Conservation (phyloP, 2,888 invertebrate genomes). For the Vanessa cardui region DNA sequence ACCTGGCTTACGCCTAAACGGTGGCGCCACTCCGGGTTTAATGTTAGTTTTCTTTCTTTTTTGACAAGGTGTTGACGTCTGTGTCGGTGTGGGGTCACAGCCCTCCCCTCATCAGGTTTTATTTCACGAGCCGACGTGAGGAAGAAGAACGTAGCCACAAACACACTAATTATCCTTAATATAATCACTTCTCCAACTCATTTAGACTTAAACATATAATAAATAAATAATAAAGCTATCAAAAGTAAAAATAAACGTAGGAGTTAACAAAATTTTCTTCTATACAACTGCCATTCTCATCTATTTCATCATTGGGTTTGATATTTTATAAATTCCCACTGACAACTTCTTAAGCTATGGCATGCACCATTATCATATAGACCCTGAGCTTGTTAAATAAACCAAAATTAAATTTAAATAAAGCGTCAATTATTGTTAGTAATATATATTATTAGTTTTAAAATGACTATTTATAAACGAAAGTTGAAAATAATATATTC, state of each 20-base stretch:
- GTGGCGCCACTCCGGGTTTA: too few relatives aligned
- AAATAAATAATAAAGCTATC: constrained; percentile 45
- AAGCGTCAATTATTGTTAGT: too few relatives aligned
- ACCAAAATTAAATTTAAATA: constrained; percentile 42
- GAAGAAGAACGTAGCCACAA: too few relatives aligned
- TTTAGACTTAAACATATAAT: constrained; percentile 31
- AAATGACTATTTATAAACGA: too few relatives aligned
- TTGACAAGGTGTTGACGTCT: too few relatives aligned
- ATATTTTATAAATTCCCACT: constrained; percentile 27
- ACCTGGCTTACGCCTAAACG: too few relatives aligned
- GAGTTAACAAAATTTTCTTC: constrained; percentile 35
- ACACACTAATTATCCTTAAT: background rate
- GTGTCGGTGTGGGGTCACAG: too few relatives aligned
- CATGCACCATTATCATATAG: constrained; percentile 64
- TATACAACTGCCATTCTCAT: constrained; percentile 22
- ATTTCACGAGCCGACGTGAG: too few relatives aligned
- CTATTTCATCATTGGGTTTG: constrained; percentile 2
- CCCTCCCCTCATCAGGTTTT: too few relatives aligned
- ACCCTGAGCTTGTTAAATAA: constrained; percentile 65
- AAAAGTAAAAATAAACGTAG: constrained; percentile 37
- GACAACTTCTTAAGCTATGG: constrained; percentile 65
- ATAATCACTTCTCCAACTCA: constrained; percentile 38
- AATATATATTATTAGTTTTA: too few relatives aligned
- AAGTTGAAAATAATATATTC: too few relatives aligned
- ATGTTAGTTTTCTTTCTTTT: too few relatives aligned